Conservation (phyloP, 1,140 invertebrate species). For the Megathymus violae region DNA sequence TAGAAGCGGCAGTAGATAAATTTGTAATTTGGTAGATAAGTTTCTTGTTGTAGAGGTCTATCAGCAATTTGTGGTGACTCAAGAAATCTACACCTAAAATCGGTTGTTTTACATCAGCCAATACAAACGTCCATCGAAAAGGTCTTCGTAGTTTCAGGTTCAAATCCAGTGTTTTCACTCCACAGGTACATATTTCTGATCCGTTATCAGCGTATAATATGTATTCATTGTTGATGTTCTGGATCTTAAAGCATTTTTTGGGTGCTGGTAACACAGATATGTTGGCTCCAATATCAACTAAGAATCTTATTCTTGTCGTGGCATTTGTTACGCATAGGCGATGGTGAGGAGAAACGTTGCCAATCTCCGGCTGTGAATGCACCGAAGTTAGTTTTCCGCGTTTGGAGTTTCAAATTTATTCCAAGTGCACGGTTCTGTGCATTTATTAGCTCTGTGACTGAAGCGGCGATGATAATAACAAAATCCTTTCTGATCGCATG, state of each 20-base stretch:
- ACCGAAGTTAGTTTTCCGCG: background rate
- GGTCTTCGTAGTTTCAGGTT: slow-evolving; percentile 7
- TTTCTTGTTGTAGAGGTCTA: background rate
- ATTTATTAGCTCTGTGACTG: slow-evolving; percentile 4
- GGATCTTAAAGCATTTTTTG: no score
- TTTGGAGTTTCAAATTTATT: background rate
- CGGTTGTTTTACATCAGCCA: background rate
- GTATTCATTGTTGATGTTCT: no score
- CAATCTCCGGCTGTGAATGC: background rate
- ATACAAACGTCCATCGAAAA: background rate
- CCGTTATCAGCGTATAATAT: slow-evolving; percentile 3
- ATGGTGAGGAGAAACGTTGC: slow-evolving; percentile 3
- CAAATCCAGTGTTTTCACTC: background rate
- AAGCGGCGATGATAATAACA: slow-evolving; percentile 2
- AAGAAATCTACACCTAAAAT: slow-evolving; percentile 8
- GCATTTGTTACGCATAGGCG: no score
- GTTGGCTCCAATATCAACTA: no score
- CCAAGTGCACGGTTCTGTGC: slow-evolving; percentile 10
- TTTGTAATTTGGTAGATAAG: background rate
- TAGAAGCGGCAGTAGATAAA: no score
- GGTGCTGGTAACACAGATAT: no score
- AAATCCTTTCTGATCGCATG: background rate
- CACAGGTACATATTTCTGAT: background rate
- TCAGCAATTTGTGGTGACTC: slow-evolving; percentile 6
- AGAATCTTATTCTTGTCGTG: no score